A percentile compares a stretch with the other conserved stretches of the same genome.
Evolutionary conservation across 2,113 vertebrate genomes (phyloP).

Genomic region (Rhabdornis inornatus): DNA sequence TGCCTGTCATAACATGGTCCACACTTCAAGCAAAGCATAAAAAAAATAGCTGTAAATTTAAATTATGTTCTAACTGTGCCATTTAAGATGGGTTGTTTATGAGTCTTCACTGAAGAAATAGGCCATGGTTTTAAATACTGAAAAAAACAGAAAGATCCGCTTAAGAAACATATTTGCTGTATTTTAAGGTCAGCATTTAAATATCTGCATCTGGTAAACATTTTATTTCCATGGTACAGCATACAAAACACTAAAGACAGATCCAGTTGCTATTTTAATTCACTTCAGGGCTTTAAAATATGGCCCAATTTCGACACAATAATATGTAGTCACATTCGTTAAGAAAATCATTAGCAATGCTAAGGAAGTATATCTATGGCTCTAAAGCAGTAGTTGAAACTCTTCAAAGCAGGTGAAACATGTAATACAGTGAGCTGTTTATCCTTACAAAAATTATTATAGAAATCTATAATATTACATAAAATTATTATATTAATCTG

Average conservation of each 20-base stretch:
- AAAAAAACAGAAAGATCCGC: background rate
- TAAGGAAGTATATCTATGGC: background rate
- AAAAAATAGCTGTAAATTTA: background rate
- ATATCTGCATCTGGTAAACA: slow-evolving; percentile 1
- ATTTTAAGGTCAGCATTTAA: slow-evolving; percentile 32
- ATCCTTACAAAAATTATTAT: background rate
- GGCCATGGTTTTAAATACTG: background rate
- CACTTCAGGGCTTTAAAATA: background rate
- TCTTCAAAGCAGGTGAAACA: background rate
- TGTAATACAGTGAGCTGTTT: background rate
- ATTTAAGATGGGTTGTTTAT: slow-evolving; percentile 4
- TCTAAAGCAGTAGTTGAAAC: background rate
- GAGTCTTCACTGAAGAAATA: background rate
- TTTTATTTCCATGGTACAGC: background rate
- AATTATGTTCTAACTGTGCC: background rate
- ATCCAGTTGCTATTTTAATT: background rate
- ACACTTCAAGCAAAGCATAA: background rate
- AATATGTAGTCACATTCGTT: background rate
- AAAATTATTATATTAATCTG: background rate
- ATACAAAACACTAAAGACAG: background rate
- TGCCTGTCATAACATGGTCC: background rate
- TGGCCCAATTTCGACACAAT: background rate
- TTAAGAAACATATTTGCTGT: slow-evolving; percentile 15
- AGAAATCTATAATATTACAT: background rate
- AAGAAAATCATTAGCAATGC: background rate